A percentile compares a stretch with the other conserved stretches of the same genome.
Evolutionary conservation across 2,888 invertebrate species (phyloP).

Genomic region (Pyrochroa serraticornis): DNA sequence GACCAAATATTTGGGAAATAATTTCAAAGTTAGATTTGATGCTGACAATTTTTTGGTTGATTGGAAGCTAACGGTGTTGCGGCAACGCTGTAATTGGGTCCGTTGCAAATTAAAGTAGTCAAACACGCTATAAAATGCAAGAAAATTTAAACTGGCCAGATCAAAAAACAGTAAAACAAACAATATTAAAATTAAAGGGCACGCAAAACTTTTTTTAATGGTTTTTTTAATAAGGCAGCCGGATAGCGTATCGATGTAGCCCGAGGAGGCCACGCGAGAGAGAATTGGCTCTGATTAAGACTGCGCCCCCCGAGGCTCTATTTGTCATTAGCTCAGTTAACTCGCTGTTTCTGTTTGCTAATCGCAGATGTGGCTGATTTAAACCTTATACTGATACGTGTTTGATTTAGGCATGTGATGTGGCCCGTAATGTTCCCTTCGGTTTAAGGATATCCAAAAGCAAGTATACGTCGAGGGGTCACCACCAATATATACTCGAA

Average conservation of each 20-base stretch:
- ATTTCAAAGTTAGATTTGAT: too few species aligned
- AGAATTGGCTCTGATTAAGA: conserved; percentile 53
- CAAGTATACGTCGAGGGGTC: conserved; percentile 14
- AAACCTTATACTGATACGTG: conserved; percentile 35
- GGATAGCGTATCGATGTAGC: conserved; percentile 50
- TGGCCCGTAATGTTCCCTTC: conserved; percentile 36
- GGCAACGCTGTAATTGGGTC: too few species aligned
- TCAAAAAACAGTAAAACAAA: conserved; percentile 44
- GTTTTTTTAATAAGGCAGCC: conserved; percentile 38
- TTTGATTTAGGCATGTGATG: conserved; percentile 42
- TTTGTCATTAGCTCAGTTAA: conserved; percentile 58
- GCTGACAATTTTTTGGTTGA: too few species aligned
- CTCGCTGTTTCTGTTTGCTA: conserved; percentile 58
- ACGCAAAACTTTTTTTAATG: conserved; percentile 47
- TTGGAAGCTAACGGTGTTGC: too few species aligned
- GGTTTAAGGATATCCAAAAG: conserved; percentile 8
- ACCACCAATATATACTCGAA: neutral
- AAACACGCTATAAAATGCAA: conserved; percentile 38
- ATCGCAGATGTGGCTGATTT: conserved; percentile 57
- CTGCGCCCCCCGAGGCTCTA: conserved; percentile 52
- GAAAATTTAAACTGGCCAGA: conserved; percentile 39
- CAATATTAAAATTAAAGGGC: conserved; percentile 44
- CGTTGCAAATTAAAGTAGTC: conserved; percentile 17
- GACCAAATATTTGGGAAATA: too few species aligned
- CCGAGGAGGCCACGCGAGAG: conserved; percentile 42